A percentile compares a stretch with the other conserved stretches of the same genome.
Conservation (phyloP, 2,113 vertebrate species). For the Ia io region DNA sequence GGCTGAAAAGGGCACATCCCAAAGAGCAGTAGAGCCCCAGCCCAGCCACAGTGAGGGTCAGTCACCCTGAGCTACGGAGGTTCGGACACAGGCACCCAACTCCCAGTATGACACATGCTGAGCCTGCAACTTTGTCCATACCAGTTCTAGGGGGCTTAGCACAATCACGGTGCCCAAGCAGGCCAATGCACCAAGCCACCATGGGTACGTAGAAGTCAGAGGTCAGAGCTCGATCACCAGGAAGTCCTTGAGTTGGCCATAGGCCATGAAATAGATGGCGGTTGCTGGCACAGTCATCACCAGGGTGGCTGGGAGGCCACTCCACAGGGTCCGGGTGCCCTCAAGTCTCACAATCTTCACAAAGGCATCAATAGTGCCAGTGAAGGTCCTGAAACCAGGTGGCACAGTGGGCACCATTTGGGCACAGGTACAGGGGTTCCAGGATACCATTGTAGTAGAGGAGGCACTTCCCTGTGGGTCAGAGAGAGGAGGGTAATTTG, state of each 20-base stretch:
- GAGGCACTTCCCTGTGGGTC: constrained; percentile 91
- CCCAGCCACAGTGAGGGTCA: background rate
- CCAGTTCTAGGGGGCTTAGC: constrained; percentile 93
- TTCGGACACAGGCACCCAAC: constrained; percentile 86
- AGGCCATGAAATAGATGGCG: constrained; percentile 94
- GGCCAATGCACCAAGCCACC: constrained; percentile 89
- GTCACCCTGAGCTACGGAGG: constrained; percentile 88
- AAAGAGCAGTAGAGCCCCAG: no score
- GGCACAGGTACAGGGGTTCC: constrained; percentile 94
- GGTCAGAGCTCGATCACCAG: constrained; percentile 67
- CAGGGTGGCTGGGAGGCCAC: constrained; percentile 95
- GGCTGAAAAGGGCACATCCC: no score
- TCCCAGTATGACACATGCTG: constrained; percentile 89
- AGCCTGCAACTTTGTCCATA: constrained; percentile 81
- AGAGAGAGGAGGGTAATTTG: background rate
- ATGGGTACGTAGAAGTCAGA: constrained; percentile 87
- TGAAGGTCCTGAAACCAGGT: constrained; percentile 94
- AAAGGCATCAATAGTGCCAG: constrained; percentile 94
- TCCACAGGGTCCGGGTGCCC: constrained; percentile 93
- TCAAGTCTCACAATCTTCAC: constrained; percentile 94
- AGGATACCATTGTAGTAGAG: constrained; percentile 95
- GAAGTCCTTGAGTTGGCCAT: constrained; percentile 92
- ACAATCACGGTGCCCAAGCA: constrained; percentile 93
- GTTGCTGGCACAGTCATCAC: constrained; percentile 97
- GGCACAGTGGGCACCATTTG: constrained; percentile 86